Evolutionary conservation across 2,888 invertebrate species (phyloP), one percentile per base, ranked within the genome.

Genomic region (Trachelus tabidus): DNA sequence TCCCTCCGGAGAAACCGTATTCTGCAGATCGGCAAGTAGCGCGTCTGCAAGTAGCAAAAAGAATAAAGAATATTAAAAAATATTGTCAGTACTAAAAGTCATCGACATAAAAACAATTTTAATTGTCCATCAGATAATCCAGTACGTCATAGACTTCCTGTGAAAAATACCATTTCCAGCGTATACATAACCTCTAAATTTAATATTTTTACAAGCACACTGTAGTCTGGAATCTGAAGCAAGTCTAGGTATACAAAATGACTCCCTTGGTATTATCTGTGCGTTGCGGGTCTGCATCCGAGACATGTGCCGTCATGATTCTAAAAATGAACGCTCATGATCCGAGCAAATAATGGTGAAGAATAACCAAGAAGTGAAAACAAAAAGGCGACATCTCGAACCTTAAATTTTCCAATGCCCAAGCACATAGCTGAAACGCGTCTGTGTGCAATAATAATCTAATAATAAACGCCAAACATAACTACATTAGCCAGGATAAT

Each of bases 21-120:
- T 98, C 92, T 99, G 98, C 79, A 99, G 94, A 91, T 99, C 99
- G 79, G 98, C 98, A 89, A 99, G 94, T 84, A 99, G 93, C 81
- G 98, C 98, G 94, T 99, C 99, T 99, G 94, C 76, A 95, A 95
- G 88, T 84, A 87, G 4, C 4, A 30, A 15, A 71, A 23, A 23
- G n/a, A 71, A 71, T 71, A 0, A 9, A 34, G 12, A 71, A 71
- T 35, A 35, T 35, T 12, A 15, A 9, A 56, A 40, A 15, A 56
- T 9, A 56, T 56, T 6, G 2, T 23, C 23, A 23, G 9, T 4
- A 56, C 23, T 15, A 23, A 56, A 9, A 23, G 40, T 23, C 15
- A 56, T 56, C 0, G 56, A 23, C 2, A 56, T 23, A 9, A 56
- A 56, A 23, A 56, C 9, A 56, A 56, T 56, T 23, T 23, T 23